phyloP scores from a whole-genome alignment of 2,113 vertebrate species.

The Gopherus evgoodei region DNA sequence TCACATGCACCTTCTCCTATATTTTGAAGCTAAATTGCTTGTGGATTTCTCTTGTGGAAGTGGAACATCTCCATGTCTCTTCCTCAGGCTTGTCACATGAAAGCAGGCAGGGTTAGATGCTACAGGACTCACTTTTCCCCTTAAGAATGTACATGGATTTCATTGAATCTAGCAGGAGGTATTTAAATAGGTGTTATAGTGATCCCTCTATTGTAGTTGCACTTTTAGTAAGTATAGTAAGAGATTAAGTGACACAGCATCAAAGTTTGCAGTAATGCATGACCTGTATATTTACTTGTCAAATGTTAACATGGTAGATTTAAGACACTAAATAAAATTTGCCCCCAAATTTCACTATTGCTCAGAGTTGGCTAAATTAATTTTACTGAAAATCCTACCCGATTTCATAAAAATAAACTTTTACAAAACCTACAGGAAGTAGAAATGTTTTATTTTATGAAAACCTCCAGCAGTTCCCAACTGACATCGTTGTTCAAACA shows the following conservation, averaged over 20 bases:
- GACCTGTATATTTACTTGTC: neutral
- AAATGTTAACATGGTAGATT: neutral
- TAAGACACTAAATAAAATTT: constrained; percentile 10
- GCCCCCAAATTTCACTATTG: neutral
- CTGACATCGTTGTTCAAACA: neutral
- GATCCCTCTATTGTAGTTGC: neutral
- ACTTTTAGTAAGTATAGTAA: accelerated
- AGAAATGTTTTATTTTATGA: neutral
- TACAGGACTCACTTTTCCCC: neutral
- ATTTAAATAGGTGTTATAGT: accelerated
- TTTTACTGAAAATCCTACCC: neutral
- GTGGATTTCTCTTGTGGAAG: neutral
- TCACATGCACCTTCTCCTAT: accelerated
- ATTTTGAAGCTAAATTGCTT: neutral
- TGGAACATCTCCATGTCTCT: neutral
- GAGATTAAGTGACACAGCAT: neutral
- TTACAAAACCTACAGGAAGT: neutral
- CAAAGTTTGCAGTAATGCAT: neutral
- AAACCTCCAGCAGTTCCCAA: neutral
- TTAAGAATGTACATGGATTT: neutral
- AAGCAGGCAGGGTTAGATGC: accelerated
- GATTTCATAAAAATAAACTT: neutral
- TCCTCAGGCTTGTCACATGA: neutral
- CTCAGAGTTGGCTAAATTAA: neutral
- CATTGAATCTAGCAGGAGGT: neutral